A percentile compares a stretch with the other conserved stretches of the same genome.
phyloP scores from a whole-genome alignment of 2,797 vertebrate genomes.

The Mormyrus hasselquistii region DNA sequence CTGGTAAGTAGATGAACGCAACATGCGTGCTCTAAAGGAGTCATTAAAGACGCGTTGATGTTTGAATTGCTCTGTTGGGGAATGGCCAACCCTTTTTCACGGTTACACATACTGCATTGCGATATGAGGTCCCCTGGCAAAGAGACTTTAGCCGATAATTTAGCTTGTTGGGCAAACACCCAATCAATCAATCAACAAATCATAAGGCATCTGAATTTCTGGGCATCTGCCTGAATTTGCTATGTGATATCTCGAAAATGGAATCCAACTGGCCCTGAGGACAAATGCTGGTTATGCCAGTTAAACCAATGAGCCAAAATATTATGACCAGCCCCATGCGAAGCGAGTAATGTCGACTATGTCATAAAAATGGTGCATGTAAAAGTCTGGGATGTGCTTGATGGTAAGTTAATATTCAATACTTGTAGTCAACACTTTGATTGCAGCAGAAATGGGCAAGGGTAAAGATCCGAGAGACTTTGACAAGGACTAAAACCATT shows the following conservation, averaged over 20 bases:
- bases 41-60: conserved; percentile 40
- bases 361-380: not conserved
- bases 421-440: not conserved
- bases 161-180: not conserved
- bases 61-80: conserved; percentile 34
- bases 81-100: conserved; percentile 39
- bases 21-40: conserved; percentile 56
- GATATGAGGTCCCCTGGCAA: not conserved
- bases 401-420: not conserved
- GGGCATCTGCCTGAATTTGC: not conserved
- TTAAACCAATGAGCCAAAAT: not conserved
- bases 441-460: not conserved
- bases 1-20: conserved; percentile 40
- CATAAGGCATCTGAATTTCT: not conserved
- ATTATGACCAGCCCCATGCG: not conserved
- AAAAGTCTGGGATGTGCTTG: not conserved
- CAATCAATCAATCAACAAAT: not conserved
- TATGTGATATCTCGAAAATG: not conserved
- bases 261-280: not conserved
- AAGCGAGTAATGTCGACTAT: not conserved
- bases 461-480: not conserved
- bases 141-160: not conserved
- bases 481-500: not conserved
- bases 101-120: conserved; percentile 34
- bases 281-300: not conserved